Evolutionary conservation across 1,140 invertebrate genomes (phyloP).

Genomic region (Lerema accius): DNA sequence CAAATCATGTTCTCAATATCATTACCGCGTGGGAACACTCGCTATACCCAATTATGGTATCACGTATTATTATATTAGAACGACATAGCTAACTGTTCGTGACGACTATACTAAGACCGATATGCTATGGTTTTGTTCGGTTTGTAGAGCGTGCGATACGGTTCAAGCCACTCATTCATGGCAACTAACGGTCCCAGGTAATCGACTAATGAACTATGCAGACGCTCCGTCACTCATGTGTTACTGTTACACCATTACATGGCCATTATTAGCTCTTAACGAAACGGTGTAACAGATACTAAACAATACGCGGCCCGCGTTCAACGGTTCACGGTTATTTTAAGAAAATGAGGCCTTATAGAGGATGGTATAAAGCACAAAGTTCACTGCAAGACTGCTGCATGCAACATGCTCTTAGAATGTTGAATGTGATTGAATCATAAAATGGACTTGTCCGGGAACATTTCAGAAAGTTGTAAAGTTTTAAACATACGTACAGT

Average conservation of each 20-base stretch:
- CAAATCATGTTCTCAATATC: constrained; percentile 19
- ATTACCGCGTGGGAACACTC: constrained; percentile 8
- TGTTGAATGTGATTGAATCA: background rate
- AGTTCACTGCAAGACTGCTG: background rate
- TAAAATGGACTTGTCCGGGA: background rate
- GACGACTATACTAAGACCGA: constrained; percentile 20
- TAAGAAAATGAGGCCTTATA: constrained; percentile 3
- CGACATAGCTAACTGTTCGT: constrained; percentile 26
- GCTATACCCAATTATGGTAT: constrained; percentile 21
- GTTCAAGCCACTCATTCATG: constrained; percentile 39
- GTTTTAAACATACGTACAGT: no score
- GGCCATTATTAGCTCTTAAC: constrained; percentile 22
- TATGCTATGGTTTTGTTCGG: constrained; percentile 27
- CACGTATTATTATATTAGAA: constrained; percentile 27
- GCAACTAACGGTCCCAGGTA: constrained; percentile 26
- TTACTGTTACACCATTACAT: constrained; percentile 23
- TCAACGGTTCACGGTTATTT: background rate
- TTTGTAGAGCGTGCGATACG: constrained; percentile 49
- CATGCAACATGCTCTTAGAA: background rate
- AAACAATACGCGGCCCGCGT: background rate
- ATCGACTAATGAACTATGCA: constrained; percentile 35
- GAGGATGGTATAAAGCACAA: background rate
- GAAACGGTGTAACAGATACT: constrained; percentile 20
- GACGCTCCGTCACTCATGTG: constrained; percentile 15
- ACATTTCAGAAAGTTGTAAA: no score